A percentile compares a stretch with the other conserved stretches of the same genome.
phyloP scores from a whole-genome alignment of 1,140 invertebrate genomes.

The Bicyclus anynana region DNA sequence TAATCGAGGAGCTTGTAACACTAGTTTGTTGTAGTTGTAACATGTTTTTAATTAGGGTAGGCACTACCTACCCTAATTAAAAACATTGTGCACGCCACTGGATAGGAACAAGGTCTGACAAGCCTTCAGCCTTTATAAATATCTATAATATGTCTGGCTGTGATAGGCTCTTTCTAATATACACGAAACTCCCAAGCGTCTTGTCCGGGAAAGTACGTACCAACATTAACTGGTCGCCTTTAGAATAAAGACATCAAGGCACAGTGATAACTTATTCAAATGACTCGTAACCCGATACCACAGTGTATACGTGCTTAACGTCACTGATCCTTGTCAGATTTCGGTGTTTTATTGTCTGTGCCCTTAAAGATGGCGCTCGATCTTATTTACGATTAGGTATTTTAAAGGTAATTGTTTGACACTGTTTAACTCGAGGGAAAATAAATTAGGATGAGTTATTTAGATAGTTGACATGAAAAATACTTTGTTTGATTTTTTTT shows the following conservation, averaged over 20 bases:
- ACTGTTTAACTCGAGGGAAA: background rate
- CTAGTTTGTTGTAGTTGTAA: too few relatives aligned
- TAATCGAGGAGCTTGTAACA: too few relatives aligned
- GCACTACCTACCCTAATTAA: too few relatives aligned
- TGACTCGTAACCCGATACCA: slow-evolving; percentile 45
- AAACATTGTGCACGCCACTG: too few relatives aligned
- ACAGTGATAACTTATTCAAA: slow-evolving; percentile 53
- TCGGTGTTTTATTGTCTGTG: slow-evolving; percentile 30
- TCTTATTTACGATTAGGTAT: slow-evolving; percentile 29
- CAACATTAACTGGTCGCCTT: slow-evolving; percentile 13
- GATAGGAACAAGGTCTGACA: too few relatives aligned
- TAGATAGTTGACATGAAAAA: background rate
- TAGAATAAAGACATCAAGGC: slow-evolving; percentile 53
- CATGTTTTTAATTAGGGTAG: too few relatives aligned
- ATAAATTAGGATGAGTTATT: slow-evolving; percentile 2
- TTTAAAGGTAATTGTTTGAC: slow-evolving; percentile 29
- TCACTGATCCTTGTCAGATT: slow-evolving; percentile 35
- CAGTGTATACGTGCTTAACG: slow-evolving; percentile 37
- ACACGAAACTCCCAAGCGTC: background rate
- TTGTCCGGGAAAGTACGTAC: background rate
- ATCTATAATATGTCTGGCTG: too few relatives aligned
- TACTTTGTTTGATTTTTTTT: too few relatives aligned
- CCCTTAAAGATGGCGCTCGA: slow-evolving; percentile 30
- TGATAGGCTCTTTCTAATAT: background rate
- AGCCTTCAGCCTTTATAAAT: too few relatives aligned